Conservation (phyloP, 1,140 invertebrate species). For the Drosophila dunni region DNA sequence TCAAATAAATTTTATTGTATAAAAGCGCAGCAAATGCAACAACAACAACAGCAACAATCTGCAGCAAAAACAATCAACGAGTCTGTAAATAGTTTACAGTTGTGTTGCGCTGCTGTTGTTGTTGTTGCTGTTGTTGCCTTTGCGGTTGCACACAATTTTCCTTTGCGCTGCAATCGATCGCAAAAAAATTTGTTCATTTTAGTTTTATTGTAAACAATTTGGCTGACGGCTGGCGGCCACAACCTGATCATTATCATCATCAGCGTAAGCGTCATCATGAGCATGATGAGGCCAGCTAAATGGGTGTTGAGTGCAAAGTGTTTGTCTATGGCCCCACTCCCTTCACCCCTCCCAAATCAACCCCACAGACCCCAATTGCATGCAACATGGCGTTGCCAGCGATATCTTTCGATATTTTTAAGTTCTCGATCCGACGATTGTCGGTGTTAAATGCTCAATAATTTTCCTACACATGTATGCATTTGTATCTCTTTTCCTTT, state of each 20-base stretch:
- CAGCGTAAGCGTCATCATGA: constrained; percentile 37
- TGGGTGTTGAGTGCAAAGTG: constrained; percentile 82
- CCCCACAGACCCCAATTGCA: constrained; percentile 17
- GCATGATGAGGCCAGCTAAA: constrained; percentile 72
- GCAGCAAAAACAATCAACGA: constrained; percentile 70
- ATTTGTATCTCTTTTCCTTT: constrained; percentile 7
- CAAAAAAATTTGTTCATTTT: constrained; percentile 52
- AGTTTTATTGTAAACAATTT: constrained; percentile 74
- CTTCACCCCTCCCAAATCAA: constrained; percentile 2
- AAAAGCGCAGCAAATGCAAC: constrained; percentile 59
- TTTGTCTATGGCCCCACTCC: constrained; percentile 56
- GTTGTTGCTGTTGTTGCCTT: constrained; percentile 1
- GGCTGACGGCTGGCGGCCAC: constrained; percentile 63
- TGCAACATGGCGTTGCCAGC: constrained; percentile 63
- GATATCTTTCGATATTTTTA: constrained; percentile 42
- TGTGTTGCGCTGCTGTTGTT: constrained; percentile 32
- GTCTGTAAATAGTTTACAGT: constrained; percentile 81
- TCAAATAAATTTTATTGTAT: constrained; percentile 82
- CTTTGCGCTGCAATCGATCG: constrained; percentile 71
- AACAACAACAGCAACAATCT: constrained; percentile 23
- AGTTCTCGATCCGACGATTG: constrained; percentile 55
- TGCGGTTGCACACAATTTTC: constrained; percentile 71
- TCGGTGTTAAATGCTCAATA: constrained; percentile 78
- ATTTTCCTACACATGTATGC: constrained; percentile 53
- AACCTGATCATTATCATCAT: constrained; percentile 44